Base-by-base conservation (phyloP, 2,797 vertebrate genomes). In the Sternotherus odoratus region DNA sequence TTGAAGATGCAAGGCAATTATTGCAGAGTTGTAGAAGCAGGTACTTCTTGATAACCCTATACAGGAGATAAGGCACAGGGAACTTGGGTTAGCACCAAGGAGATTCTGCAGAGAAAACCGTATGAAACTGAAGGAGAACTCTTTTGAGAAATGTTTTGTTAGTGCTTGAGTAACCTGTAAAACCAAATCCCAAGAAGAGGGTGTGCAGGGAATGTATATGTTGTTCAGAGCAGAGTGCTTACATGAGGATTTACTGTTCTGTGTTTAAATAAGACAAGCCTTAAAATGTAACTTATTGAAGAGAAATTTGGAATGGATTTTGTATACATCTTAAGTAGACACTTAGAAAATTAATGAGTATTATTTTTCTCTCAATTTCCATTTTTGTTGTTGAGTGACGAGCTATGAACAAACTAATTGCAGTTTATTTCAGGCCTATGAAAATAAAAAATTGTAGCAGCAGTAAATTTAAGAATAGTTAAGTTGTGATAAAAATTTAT, bases 401-500 rank as follows among this genome's bases (percentile, higher is more conserved):
- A 85, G 90, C 57, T 72, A 21, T 86, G 84, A 92, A 85, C 48
- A 89, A 96, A 90, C 83, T 79, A 75, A 95, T 86, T 30, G 78
- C 92, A 79, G n/a, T 83, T 89, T 89, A 50, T 10, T 94, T 93
- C 82, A 94, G 93, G 83, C 86, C 85, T 92, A 77, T 91, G 91
- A 89, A 84, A 94, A 93, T 63, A 85, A 88, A 88, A 93, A 96
- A 95, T 91, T 88, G 56, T 56, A 63, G 72, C 57, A 80, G 84
- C 88, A 89, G 63, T 96, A 91, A 95, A 97, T 92, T 82, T 79
- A 84, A 92, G 89, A 84, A 83, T 46, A 91, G 84, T 91, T 95
- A 96, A 95, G 83, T 77, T 89, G 50, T 82, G 92, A 94, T 91
- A 95, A 92, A 75, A 95, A 81, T 91, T 86, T 91, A 94, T 94